phyloP scores from a whole-genome alignment of 2,888 invertebrate genomes.

The Thera britannica region DNA sequence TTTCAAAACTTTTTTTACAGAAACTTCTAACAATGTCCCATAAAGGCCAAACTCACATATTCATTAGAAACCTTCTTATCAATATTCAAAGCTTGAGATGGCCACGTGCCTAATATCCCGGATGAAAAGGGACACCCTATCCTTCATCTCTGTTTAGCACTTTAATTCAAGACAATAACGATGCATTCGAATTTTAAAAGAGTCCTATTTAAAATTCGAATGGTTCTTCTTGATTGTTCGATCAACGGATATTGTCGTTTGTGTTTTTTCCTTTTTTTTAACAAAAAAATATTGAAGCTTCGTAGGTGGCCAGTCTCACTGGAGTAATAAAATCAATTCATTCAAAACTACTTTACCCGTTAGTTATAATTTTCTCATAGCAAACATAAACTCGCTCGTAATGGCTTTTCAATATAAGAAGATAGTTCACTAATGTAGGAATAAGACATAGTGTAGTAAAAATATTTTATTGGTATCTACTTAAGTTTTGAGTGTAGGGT shows the following conservation, averaged over 20 bases:
- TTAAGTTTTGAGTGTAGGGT: slow-evolving; percentile 4
- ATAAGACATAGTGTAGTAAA: slow-evolving; percentile 10
- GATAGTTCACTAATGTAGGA: slow-evolving; percentile 1
- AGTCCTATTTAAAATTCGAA: slow-evolving; percentile 39
- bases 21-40: slow-evolving; percentile 17
- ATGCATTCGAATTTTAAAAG: slow-evolving; percentile 5
- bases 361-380: slow-evolving; percentile 24
- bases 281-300: slow-evolving; percentile 28
- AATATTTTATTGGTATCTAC: not conserved
- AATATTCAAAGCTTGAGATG: slow-evolving; percentile 62
- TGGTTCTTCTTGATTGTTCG: slow-evolving; percentile 42
- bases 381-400: not conserved
- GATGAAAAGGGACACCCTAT: slow-evolving; percentile 37
- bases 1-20: slow-evolving; percentile 2
- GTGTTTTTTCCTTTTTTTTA: slow-evolving; percentile 39
- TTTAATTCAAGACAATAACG: slow-evolving; percentile 50
- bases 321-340: slow-evolving; percentile 18
- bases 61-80: slow-evolving; percentile 45
- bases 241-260: slow-evolving; percentile 44
- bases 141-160: slow-evolving; percentile 43
- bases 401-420: slow-evolving; percentile 11
- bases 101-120: slow-evolving; percentile 56
- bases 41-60: slow-evolving; percentile 24
- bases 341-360: slow-evolving; percentile 3
- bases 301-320: slow-evolving; percentile 44